Evolutionary conservation across 2,113 vertebrate species (phyloP).

Genomic region (Chaetorhynchus papuensis): DNA sequence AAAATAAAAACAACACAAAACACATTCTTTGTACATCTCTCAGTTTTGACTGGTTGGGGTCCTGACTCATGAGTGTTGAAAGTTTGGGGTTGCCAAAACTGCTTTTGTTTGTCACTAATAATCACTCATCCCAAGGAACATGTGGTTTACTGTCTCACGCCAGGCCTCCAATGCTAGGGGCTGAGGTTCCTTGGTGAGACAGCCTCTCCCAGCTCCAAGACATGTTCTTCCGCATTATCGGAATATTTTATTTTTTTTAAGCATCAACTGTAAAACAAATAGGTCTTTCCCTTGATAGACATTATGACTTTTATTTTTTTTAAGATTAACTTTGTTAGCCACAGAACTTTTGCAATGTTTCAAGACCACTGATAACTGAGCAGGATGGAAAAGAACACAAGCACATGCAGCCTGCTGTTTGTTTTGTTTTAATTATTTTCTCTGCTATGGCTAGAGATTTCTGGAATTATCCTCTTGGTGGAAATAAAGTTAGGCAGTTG

Average conservation of each 20-base stretch:
- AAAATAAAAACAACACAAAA: not conserved
- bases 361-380: conserved; percentile 18
- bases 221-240: conserved; percentile 9
- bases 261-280: conserved; percentile 4
- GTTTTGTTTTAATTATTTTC: conserved; percentile 1
- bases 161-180: not conserved
- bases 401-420: not conserved
- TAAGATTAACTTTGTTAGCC: not conserved
- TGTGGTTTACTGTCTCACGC: conserved; percentile 27
- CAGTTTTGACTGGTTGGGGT: conserved; percentile 14
- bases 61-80: conserved; percentile 45
- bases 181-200: conserved; percentile 51
- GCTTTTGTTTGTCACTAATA: conserved; percentile 56
- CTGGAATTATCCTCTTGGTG: conserved; percentile 8
- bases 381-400: conserved; percentile 34
- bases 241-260: conserved; percentile 13
- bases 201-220: conserved; percentile 6
- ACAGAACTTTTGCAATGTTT: conserved; percentile 19
- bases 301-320: not conserved
- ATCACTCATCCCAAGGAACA: conserved; percentile 3
- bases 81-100: conserved; percentile 14
- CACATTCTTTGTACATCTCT: not conserved
- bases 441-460: not conserved
- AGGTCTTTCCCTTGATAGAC: not conserved
- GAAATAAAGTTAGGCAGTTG: conserved; percentile 7